Evolutionary conservation across 2,113 vertebrate genomes (phyloP).

Genomic region (Ciconia stormi): DNA sequence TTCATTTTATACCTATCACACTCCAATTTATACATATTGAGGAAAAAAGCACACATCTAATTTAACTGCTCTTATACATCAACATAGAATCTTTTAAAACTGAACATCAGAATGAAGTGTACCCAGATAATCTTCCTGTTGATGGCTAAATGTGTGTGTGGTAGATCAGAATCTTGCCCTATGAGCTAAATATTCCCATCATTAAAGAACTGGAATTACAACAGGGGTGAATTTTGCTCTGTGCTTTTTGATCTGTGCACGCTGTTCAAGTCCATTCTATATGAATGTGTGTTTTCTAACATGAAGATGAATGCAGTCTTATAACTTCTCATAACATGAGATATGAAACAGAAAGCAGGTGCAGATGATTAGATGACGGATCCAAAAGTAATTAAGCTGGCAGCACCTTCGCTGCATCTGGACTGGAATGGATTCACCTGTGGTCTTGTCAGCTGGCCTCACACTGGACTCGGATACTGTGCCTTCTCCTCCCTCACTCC

Average conservation of each 20-base stretch:
- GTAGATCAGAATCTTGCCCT: not conserved
- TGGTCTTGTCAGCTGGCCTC: not conserved
- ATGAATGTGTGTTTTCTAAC: not conserved
- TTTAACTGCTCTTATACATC: not conserved
- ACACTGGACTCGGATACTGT: not conserved
- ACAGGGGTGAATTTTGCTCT: not conserved
- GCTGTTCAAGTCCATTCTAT: not conserved
- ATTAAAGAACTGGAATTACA: not conserved
- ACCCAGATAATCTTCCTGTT: not conserved
- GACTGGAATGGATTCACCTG: not conserved
- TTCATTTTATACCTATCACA: not conserved
- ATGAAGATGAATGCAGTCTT: not conserved
- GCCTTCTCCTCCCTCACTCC: not conserved
- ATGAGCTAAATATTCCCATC: not conserved
- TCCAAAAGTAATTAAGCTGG: not conserved
- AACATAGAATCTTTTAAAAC: not conserved
- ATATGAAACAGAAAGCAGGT: not conserved
- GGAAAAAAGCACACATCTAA: not conserved
- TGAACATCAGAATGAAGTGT: not conserved
- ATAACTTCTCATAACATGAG: not conserved
- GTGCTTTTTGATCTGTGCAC: not conserved
- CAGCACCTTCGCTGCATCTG: not conserved
- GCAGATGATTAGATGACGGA: conserved; percentile 1
- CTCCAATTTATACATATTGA: not conserved
- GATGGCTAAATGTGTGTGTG: not conserved